These are phyloP conservation scores for Toxotes lorentzi DNA, from an alignment of 2,797 vertebrate species.

Conservation along the genomic window DNA sequence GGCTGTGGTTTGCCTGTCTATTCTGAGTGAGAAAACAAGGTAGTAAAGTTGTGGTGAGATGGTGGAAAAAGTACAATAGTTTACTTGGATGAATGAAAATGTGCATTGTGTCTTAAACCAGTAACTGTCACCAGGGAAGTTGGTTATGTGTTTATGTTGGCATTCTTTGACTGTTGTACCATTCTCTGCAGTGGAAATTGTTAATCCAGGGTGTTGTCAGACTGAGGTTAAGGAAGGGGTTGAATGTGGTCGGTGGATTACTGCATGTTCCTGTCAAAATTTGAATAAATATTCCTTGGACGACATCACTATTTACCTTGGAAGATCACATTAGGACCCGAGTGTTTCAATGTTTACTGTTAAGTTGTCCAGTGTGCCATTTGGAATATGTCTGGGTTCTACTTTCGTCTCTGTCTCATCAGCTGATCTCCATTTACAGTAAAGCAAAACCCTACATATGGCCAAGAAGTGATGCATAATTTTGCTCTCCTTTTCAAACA, in stretches of 20 bases:
- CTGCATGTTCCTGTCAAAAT: conserved; percentile 60
- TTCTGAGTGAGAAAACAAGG: not conserved
- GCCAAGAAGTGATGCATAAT: not conserved
- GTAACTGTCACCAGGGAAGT: not conserved
- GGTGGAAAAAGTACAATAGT: not conserved
- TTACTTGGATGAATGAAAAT: not conserved
- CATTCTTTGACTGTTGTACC: not conserved
- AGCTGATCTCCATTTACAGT: conserved; percentile 6
- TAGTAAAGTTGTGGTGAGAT: not conserved
- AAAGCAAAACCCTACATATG: not conserved
- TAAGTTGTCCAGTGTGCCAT: conserved; percentile 60
- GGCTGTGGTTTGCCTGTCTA: conserved; percentile 19
- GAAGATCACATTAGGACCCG: conserved; percentile 32
- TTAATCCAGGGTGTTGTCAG: conserved; percentile 49
- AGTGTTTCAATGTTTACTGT: conserved; percentile 67
- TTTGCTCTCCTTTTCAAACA: not conserved
- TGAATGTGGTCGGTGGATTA: conserved; percentile 59
- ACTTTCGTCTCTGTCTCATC: conserved; percentile 15
- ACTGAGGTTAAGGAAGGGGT: conserved; percentile 44
- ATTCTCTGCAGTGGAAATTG: conserved; percentile 30
- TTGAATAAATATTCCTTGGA: conserved; percentile 60
- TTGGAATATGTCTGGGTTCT: conserved; percentile 60
- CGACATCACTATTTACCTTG: conserved; percentile 68
- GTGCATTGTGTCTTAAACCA: not conserved
- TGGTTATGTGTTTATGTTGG: not conserved